These are phyloP conservation scores for Bucorvus abyssinicus DNA, from an alignment of 2,797 vertebrate genomes.

Conservation along the genomic window DNA sequence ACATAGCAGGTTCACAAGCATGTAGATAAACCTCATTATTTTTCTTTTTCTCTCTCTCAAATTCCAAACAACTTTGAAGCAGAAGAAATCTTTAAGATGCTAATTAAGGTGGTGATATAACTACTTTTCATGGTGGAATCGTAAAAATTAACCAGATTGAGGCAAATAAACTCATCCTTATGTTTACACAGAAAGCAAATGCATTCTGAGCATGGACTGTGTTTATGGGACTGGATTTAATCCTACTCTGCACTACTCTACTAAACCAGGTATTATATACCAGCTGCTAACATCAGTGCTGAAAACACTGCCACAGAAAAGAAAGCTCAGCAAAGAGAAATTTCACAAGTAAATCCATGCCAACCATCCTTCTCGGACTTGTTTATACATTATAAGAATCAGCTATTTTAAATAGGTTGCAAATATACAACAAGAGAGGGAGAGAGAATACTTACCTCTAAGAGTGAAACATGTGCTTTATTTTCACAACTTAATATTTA, in stretches of 20 bases:
- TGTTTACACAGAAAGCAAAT: neutral
- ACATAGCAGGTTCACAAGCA: neutral
- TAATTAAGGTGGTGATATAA: neutral
- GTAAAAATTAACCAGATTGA: neutral
- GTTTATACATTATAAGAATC: neutral
- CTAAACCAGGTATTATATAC: neutral
- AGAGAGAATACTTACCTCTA: neutral
- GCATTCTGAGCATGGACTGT: neutral
- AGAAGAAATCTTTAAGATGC: neutral
- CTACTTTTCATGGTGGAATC: neutral
- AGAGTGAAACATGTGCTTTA: neutral
- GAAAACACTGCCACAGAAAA: conserved; percentile 10
- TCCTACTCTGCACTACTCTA: neutral
- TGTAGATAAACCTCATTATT: neutral
- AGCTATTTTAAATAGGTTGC: conserved; percentile 5
- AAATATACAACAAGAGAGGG: neutral
- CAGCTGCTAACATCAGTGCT: conserved; percentile 12
- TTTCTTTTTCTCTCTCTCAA: neutral
- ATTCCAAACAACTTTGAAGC: neutral
- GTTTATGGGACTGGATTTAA: neutral
- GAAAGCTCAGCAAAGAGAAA: neutral
- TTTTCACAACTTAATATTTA: neutral
- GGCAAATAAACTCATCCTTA: neutral
- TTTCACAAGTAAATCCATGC: conserved; percentile 11
- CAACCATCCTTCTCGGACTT: neutral